Base-by-base conservation (phyloP, 2,888 invertebrate genomes). In the Orthosia gracilis region DNA sequence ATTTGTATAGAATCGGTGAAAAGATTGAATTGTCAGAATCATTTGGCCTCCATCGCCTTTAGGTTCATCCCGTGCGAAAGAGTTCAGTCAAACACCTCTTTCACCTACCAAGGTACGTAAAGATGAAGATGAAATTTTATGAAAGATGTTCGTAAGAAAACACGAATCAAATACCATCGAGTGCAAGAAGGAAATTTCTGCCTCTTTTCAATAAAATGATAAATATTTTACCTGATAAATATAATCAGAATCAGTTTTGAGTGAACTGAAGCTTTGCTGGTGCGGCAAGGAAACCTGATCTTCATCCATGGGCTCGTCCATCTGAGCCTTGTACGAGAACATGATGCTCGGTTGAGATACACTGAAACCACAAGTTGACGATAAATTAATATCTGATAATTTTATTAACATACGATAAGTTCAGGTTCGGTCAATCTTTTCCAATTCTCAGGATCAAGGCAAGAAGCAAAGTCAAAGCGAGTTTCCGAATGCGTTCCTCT, bases 321-420 rank as follows among this genome's bases (percentile, higher is more conserved):
- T 97, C 91, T 98, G 98, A 78, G 98, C 97, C 95, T 98, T 98
- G 95, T 98, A 98, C 64, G 98, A 98, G 94, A 98, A 98, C 97
- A 97, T 97, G 88, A 98, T 97, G 91, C 97, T 97, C 23, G 98
- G 97, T 90, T 98, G 98, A 13, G 98, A 97, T 47, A 97, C 97
- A 83, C 98, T 98, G 95, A 3, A 97, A 94, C 63, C 40, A 79
- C 15, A 76, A 69, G 52, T 18, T 49, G 17, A 52, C 2, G 45
- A 57, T 40, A 17, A 1, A 52, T 13, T 47, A 26, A 50, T 50
- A n/a, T 54, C 40, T 40, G 40, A 45, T 26, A 17, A 13, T 68
- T 69, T 45, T 47, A 40, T 40, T 40, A 31, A 40, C 31, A 31
- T 31, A 21, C 21, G 7, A 52, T 26, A 45, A 4, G 23, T 7